Base-by-base conservation (phyloP, 2,888 invertebrate genomes). In the Eristalinus sepulchralis region DNA sequence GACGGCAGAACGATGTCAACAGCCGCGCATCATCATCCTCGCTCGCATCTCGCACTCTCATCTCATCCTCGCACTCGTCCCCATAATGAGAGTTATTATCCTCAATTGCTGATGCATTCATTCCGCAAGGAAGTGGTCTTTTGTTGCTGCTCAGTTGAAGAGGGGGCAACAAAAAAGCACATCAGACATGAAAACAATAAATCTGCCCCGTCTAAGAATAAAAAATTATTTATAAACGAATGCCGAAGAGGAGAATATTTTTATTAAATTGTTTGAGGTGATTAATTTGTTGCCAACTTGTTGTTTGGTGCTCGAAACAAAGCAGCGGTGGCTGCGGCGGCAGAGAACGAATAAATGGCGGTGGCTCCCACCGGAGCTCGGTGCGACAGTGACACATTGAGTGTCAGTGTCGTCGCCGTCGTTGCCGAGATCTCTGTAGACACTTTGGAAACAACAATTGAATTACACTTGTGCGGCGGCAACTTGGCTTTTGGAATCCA, bases 101-200 rank as follows among this genome's bases (percentile, higher is more conserved):
- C 83, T 70, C 67, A 86, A 79, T 86, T 86, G 86, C 83, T 86
- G 86, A 86, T 86, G 83, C 86, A 86, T 86, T 83, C 86, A 83
- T 83, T 62, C 70, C 83, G 86, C 71, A 86, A 86, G 86, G 83
- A 86, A 86, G 75, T 86, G 66, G 83, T 76, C 79, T 86, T 86
- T 79, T 86, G 82, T 86, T 79, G 67, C 72, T n/a, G 22, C 17
- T 36, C 63, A 11, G 3, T 2, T n/a, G 47, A 53, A 24, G 63
- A 67, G 27, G n/a, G n/a, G 0, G 36, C 24, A 57, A 47, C 64
- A 66, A 66, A 79, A 79, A 68, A 68, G 72, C 72, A 60, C 75
- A 76, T 57, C 47, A 66, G 20, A 36, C 39, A 39, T 60, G 24
- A 33, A 75, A 2, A 53, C 70, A 71, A 62, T 24, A 68, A 64